Evolutionary conservation across 1,140 invertebrate genomes (phyloP), one percentile per base, ranked within the genome.

Genomic region (Zaprionus taronus): DNA sequence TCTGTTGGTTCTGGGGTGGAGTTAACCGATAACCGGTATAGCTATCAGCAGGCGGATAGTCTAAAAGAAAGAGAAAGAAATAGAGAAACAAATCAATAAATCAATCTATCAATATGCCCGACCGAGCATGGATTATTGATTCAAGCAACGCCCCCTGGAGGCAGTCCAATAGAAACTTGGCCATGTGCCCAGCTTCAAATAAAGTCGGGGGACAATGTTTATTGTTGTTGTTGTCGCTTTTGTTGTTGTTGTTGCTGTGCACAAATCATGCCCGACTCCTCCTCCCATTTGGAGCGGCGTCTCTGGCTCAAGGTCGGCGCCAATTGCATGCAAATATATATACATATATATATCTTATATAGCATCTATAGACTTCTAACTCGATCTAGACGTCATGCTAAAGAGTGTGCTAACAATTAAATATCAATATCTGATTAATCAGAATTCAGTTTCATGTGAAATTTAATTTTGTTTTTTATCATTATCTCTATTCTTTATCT

Each of bases 11-110:
- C 70, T 85, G 82, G 79, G 85, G 86, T 90, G 84, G 83, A 83
- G 85, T 91, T 79, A 92, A 67, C 84, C 82, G 85, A 91, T 90
- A 92, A 84, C 85, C 87, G 84, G 87, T 83, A 87, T 91, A 92
- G 77, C 79, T 91, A 81, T 84, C 79, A 77, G 81, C 89, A 53
- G 83, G 74, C 77, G 91, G 83, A 86, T 87, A 92, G 81, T 92
- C 91, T 92, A 71, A 44, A 77, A 63, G 24, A 78, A 72, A 56
- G 26, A 73, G 77, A 74, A 47, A 72, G 24, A 72, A 34, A 64
- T 70, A 74, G 51, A 62, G 51, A 76, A 57, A 77, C 36, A 62
- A 22, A 56, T 56, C 15, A 68, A 63, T 61, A 60, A 57, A 80
- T 41, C 65, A 78, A 81, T 78, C 66, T 69, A 85, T 85, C 68